Evolutionary conservation across 2,113 vertebrate species (phyloP).

Genomic region (Lanius ludovicianus): DNA sequence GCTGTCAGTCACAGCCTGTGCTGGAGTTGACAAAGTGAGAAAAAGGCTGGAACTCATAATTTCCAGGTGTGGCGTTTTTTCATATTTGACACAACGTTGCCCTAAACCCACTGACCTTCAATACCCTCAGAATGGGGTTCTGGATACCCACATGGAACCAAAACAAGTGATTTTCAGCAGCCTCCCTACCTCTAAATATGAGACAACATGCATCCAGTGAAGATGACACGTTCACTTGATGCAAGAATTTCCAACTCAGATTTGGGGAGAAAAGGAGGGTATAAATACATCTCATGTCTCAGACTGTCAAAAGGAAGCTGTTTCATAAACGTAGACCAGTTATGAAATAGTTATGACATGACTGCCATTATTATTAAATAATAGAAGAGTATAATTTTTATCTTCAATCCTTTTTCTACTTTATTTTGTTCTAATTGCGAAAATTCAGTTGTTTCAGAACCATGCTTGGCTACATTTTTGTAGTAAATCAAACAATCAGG

Average conservation of each 20-base stretch:
- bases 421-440: not conserved
- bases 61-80: not conserved
- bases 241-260: not conserved
- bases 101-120: not conserved
- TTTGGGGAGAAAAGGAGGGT: not conserved
- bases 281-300: not conserved
- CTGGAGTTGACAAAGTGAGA: not conserved
- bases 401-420: not conserved
- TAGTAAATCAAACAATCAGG: not conserved
- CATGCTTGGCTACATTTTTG: not conserved
- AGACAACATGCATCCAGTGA: not conserved
- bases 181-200: not conserved
- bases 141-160: not conserved
- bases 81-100: not conserved
- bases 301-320: not conserved
- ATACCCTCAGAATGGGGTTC: not conserved
- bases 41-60: not conserved
- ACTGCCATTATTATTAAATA: not conserved
- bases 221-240: not conserved
- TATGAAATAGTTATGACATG: not conserved
- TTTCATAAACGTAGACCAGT: not conserved
- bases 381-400: not conserved
- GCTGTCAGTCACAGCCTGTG: not conserved
- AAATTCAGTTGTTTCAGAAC: not conserved
- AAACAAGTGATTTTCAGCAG: not conserved